Conservation (phyloP, 64 coral and sea anemone genomes). For the Dendronephthya gigantea region DNA sequence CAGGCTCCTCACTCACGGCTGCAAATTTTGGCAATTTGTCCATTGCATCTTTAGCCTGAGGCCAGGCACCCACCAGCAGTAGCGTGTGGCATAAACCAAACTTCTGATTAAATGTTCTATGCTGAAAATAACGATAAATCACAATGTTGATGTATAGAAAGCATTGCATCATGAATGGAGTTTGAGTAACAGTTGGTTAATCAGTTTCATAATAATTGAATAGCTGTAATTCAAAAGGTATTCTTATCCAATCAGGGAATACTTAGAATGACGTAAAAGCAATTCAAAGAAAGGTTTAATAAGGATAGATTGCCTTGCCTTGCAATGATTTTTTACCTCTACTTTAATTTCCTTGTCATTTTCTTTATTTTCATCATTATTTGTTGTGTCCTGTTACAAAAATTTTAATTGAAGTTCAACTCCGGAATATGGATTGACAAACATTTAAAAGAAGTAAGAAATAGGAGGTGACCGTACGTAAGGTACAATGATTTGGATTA, state of each 20-base stretch:
- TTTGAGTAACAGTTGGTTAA: no score
- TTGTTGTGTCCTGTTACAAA: not conserved
- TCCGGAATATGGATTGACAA: not conserved
- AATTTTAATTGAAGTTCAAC: not conserved
- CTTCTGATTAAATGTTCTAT: slow-evolving; percentile 74
- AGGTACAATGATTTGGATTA: no score
- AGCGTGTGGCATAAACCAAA: slow-evolving; percentile 84
- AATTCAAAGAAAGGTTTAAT: not conserved
- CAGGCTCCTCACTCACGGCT: slow-evolving; percentile 50
- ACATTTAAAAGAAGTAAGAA: not conserved
- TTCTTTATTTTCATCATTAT: not conserved
- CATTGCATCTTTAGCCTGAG: slow-evolving; percentile 60
- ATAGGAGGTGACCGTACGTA: no score
- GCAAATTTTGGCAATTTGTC: slow-evolving; percentile 68
- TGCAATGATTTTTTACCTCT: not conserved
- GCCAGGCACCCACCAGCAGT: slow-evolving; percentile 82
- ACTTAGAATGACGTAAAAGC: not conserved
- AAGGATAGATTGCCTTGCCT: not conserved
- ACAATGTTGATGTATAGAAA: no score
- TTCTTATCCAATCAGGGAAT: no score
- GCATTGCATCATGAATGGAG: no score
- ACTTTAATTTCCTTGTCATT: not conserved
- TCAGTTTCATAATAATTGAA: no score
- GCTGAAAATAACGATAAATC: slow-evolving; percentile 28
- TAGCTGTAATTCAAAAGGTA: no score